Percentiles rank a stretch among this genome's conserved stretches.
phyloP scores from a whole-genome alignment of 1,140 invertebrate species.

The Arion vulgaris region DNA sequence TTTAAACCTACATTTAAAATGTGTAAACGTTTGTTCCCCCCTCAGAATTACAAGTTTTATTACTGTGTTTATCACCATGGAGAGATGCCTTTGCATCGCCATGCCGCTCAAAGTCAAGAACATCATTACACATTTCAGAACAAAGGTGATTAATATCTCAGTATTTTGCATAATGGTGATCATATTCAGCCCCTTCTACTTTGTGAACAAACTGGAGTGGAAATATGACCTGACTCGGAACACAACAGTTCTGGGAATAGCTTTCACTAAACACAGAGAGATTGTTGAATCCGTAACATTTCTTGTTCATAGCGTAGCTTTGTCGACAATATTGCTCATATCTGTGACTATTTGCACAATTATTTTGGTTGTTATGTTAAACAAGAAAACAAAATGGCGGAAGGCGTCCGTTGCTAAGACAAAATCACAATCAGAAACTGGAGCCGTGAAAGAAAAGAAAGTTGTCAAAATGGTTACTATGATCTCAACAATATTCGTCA shows the following conservation, averaged over 20 bases:
- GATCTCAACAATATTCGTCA: conserved; percentile 7
- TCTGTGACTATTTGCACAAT: conserved; percentile 1
- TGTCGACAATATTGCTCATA: neutral
- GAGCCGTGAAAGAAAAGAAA: neutral
- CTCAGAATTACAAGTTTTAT: conserved; percentile 4
- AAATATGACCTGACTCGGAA: neutral
- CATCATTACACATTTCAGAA: neutral
- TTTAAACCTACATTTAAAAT: neutral
- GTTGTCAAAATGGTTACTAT: conserved; percentile 11
- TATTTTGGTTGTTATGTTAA: neutral
- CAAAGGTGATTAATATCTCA: neutral
- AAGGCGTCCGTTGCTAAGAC: neutral
- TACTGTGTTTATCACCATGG: neutral
- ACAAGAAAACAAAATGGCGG: conserved; percentile 14
- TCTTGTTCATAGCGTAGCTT: neutral
- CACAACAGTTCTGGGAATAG: neutral
- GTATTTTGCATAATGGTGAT: neutral
- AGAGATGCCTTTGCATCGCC: conserved; percentile 8
- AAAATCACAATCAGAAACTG: neutral
- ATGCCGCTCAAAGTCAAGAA: conserved; percentile 11
- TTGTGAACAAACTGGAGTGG: conserved; percentile 10
- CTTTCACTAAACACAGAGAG: neutral
- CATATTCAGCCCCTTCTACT: neutral
- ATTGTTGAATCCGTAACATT: conserved; percentile 7
- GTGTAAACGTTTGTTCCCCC: neutral